Evolutionary conservation across 2,113 vertebrate species (phyloP), one percentile per base, ranked within the genome.

Genomic region (Sinocyclocheilus grahami): DNA sequence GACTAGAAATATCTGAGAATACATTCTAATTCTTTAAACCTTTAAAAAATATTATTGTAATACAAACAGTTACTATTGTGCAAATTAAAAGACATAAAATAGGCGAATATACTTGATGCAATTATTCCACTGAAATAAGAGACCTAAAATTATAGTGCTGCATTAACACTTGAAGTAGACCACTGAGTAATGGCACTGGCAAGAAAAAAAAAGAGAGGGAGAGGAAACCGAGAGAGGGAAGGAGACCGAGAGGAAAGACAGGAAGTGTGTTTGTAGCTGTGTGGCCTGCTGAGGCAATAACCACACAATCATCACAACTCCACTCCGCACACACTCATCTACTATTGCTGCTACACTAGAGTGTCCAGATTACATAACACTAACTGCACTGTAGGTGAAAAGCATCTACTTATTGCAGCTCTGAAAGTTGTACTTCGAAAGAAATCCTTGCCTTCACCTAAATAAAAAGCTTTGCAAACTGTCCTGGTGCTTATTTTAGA

Each of bases 221-320:
- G 11, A 48, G 46, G 46, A 48, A 48, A 48, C 10, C 46, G 18
- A 65, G 80, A 58, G 78, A 46, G 39, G 58, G 58, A 82, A 14
- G 16, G 48, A 42, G 62, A 42, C 42, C 14, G 82, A 78, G 87
- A 83, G 87, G 87, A 90, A 83, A 77, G 75, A 83, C 78, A 82
- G 82, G 82, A 76, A 90, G 51, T 88, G 86, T 30, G 62, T 83
- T 86, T 76, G 86, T 60, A n/a, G n/a, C n/a, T n/a, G n/a, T n/a
- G n/a, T n/a, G n/a, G n/a, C n/a, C n/a, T n/a, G n/a, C n/a, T n/a
- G n/a, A n/a, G n/a, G n/a, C n/a, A n/a, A n/a, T n/a, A 88, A 88
- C 92, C 75, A 89, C 82, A 78, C 87, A 76, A 85, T 69, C 83
- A 93, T 92, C 91, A 91, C 71, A 75, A 63, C 88, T 87, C 86